A percentile compares a stretch with the other conserved stretches of the same genome.
phyloP scores from a whole-genome alignment of 2,888 invertebrate genomes.

The Esperia sulphurella region DNA sequence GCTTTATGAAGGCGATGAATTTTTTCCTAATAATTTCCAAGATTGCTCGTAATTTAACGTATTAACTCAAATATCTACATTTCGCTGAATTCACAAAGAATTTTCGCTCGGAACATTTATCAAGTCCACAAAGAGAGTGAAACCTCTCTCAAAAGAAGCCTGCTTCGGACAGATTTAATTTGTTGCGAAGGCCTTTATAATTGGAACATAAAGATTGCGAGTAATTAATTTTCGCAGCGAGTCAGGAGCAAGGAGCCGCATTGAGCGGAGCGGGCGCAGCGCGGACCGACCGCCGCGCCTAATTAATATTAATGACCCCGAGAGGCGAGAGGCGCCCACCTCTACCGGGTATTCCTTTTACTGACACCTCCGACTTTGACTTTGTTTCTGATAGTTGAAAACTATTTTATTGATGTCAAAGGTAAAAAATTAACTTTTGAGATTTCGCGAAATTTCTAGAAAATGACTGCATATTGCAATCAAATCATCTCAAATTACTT shows the following conservation, averaged over 20 bases:
- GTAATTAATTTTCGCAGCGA: slow-evolving; percentile 79
- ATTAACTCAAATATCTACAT: slow-evolving; percentile 64
- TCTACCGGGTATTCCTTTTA: slow-evolving; percentile 41
- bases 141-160: slow-evolving; percentile 77
- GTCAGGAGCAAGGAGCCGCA: slow-evolving; percentile 76
- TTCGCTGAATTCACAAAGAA: slow-evolving; percentile 67
- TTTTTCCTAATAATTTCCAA: slow-evolving; percentile 42
- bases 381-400: background rate
- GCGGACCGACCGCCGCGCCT: slow-evolving; percentile 48
- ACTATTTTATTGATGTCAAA: background rate
- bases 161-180: slow-evolving; percentile 79
- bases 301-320: slow-evolving; percentile 77
- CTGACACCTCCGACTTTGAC: slow-evolving; percentile 38
- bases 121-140: slow-evolving; percentile 78
- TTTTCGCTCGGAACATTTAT: slow-evolving; percentile 74
- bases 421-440: too few species aligned
- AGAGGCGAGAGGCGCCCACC: slow-evolving; percentile 59
- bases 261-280: slow-evolving; percentile 37
- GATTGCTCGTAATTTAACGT: slow-evolving; percentile 60
- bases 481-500: background rate
- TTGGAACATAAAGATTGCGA: slow-evolving; percentile 80
- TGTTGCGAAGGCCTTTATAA: slow-evolving; percentile 80
- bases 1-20: slow-evolving; percentile 37
- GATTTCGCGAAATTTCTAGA: too few species aligned
- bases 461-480: background rate